Percentiles rank a stretch among this genome's conserved stretches.
Evolutionary conservation across 2,113 vertebrate species (phyloP).

Genomic region (Sturnira hondurensis): DNA sequence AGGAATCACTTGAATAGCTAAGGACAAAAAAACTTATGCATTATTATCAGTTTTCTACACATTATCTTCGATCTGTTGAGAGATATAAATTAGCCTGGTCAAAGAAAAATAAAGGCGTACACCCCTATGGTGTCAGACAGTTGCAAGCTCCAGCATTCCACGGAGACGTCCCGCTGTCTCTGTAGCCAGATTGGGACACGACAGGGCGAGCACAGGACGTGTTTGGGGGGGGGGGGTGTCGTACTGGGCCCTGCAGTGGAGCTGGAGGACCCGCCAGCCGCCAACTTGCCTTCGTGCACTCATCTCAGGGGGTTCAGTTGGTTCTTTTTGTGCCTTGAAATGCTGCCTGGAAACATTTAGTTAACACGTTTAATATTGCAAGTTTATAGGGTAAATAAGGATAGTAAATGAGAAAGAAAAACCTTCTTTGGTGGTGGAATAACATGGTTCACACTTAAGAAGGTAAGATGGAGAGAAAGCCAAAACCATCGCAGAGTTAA

Average conservation of each 20-base stretch:
- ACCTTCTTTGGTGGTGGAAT: not conserved
- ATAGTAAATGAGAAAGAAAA: conserved; percentile 9
- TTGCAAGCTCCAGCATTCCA: not conserved
- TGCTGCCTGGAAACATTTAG: not conserved
- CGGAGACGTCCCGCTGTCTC: not conserved
- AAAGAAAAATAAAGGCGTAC: not conserved
- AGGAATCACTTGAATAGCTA: not conserved
- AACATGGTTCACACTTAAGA: not conserved
- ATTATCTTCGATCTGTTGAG: not conserved
- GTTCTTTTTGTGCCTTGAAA: not conserved
- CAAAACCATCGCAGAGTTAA: not conserved
- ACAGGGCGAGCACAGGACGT: not conserved
- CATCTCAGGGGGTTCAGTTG: not conserved
- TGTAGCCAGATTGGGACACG: not conserved
- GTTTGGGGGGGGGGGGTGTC: not conserved
- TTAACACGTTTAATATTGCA: not conserved
- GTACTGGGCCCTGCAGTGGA: not conserved
- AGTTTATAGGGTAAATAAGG: not conserved
- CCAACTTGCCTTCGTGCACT: not conserved
- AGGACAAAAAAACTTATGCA: not conserved
- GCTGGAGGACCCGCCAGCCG: not conserved
- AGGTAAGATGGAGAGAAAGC: not conserved
- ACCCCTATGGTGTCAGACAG: not conserved
- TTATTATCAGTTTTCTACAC: not conserved
- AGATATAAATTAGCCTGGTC: not conserved